phyloP scores from a whole-genome alignment of 2,888 invertebrate genomes.

The Enchytraeus crypticus region DNA sequence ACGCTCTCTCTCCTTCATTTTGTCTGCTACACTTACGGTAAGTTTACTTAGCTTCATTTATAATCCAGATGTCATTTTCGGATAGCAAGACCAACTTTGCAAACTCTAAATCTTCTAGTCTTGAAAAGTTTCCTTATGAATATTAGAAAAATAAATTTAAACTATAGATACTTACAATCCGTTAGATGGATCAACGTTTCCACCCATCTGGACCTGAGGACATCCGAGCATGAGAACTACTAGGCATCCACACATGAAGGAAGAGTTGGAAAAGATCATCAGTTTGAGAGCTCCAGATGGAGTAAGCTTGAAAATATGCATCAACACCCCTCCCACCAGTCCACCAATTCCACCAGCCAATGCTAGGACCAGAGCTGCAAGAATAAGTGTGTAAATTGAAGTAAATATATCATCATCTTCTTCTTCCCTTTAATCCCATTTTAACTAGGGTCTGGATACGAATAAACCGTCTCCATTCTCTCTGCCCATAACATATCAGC shows the following conservation, averaged over 20 bases:
- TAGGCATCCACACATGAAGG: slow-evolving; percentile 2
- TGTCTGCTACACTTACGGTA: too few species aligned
- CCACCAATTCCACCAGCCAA: slow-evolving; percentile 18
- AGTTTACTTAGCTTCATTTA: too few species aligned
- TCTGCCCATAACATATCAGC: too few species aligned
- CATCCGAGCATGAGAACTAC: slow-evolving; percentile 18
- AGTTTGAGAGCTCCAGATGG: slow-evolving; percentile 10
- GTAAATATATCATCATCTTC: too few species aligned
- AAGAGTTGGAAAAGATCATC: slow-evolving; percentile 6
- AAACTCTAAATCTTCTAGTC: too few species aligned
- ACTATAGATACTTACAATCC: slow-evolving; percentile 11
- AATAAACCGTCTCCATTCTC: too few species aligned
- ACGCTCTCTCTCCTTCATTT: too few species aligned
- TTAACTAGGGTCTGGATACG: too few species aligned
- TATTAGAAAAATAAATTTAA: not conserved
- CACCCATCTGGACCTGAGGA: slow-evolving; percentile 22
- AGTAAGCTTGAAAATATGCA: slow-evolving; percentile 14
- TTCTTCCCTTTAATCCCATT: too few species aligned
- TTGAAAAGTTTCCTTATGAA: not conserved
- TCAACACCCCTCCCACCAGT: slow-evolving; percentile 17
- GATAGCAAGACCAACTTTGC: too few species aligned
- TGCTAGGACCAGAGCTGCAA: slow-evolving; percentile 13
- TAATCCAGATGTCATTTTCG: too few species aligned
- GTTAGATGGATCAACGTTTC: slow-evolving; percentile 3
- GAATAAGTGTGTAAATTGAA: too few species aligned